Conservation (phyloP, 1,140 invertebrate species). For the Aplysia californica region DNA sequence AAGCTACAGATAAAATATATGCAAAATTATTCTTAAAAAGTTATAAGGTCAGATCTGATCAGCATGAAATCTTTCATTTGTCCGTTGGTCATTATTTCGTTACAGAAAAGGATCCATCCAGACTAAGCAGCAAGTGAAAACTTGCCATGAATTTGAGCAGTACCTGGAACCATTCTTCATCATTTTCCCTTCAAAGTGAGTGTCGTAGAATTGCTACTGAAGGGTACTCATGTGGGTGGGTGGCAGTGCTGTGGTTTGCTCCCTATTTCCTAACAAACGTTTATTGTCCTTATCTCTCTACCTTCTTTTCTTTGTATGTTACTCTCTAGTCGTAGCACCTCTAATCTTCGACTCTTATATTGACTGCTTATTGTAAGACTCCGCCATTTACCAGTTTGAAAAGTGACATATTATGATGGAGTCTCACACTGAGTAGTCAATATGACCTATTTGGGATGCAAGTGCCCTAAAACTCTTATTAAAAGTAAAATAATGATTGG, state of each 20-base stretch:
- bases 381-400: no score
- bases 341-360: not conserved
- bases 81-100: constrained; percentile 19
- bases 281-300: not conserved
- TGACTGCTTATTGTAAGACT: no score
- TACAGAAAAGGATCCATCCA: constrained; percentile 80
- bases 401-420: no score
- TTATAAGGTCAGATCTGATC: no score
- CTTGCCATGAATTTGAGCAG: constrained; percentile 85
- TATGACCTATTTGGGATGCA: no score
- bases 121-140: constrained; percentile 83
- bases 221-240: not conserved
- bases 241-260: not conserved
- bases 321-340: not conserved
- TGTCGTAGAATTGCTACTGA: not conserved
- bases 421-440: no score
- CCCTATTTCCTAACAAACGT: not conserved
- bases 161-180: constrained; percentile 84
- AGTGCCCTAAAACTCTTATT: no score
- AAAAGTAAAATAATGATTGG: no score
- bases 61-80: no score
- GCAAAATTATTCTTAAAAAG: no score
- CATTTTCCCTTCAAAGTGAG: constrained; percentile 71
- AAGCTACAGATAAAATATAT: no score
- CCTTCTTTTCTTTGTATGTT: not conserved